Percentiles rank a stretch among this genome's conserved stretches.
phyloP scores from a whole-genome alignment of 2,888 invertebrate species.

The Drosophila algonquin region DNA sequence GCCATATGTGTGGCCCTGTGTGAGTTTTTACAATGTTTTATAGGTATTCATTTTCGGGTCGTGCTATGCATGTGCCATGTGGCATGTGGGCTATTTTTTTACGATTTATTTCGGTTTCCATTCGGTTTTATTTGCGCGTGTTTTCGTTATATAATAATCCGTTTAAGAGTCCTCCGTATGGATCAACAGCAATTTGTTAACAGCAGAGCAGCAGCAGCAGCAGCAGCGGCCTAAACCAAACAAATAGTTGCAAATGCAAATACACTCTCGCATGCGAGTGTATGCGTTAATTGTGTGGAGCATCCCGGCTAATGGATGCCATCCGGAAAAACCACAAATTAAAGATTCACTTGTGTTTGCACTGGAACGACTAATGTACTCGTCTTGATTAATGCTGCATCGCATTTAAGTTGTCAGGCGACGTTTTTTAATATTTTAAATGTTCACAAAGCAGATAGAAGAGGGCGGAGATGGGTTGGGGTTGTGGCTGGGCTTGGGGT shows the following conservation, averaged over 20 bases:
- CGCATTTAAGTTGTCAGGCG: slow-evolving; percentile 49
- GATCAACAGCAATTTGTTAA: slow-evolving; percentile 30
- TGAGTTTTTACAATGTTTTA: slow-evolving; percentile 44
- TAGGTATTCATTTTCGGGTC: slow-evolving; percentile 35
- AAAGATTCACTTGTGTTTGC: slow-evolving; percentile 16
- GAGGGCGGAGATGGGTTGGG: not conserved
- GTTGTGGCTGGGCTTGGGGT: not conserved
- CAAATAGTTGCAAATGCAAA: slow-evolving; percentile 10
- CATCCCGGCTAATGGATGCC: slow-evolving; percentile 30
- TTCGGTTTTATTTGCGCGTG: slow-evolving; percentile 8
- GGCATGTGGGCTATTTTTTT: slow-evolving; percentile 32
- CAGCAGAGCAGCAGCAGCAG: not conserved
- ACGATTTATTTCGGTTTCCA: slow-evolving; percentile 42
- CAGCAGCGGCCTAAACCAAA: slow-evolving; percentile 23
- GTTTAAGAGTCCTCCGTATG: slow-evolving; percentile 27
- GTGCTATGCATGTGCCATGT: slow-evolving; percentile 1
- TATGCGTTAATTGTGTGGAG: slow-evolving; percentile 28
- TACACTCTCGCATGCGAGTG: not conserved
- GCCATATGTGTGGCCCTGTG: slow-evolving; percentile 33
- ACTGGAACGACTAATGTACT: slow-evolving; percentile 30
- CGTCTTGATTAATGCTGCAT: slow-evolving; percentile 39
- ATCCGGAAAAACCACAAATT: slow-evolving; percentile 29
- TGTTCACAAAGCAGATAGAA: slow-evolving; percentile 44
- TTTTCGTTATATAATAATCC: slow-evolving; percentile 38
- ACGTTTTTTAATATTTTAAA: slow-evolving; percentile 67